These are phyloP conservation scores for Podotricha telesiphe DNA, from an alignment of 2,888 invertebrate species.

Conservation along the genomic window DNA sequence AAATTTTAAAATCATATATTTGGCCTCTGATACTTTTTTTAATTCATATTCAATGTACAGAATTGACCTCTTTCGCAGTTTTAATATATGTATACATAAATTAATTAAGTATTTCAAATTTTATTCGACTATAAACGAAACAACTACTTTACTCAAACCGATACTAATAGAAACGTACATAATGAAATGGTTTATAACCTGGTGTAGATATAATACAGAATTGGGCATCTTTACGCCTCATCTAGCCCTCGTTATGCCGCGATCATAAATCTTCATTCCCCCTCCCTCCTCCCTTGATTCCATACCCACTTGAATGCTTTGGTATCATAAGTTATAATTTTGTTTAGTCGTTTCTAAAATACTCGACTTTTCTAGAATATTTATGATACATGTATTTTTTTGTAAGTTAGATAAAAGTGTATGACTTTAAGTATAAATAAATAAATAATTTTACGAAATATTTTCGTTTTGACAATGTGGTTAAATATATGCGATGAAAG, in stretches of 20 bases:
- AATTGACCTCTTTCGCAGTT: too few species aligned
- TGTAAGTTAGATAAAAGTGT: not conserved
- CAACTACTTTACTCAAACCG: not conserved
- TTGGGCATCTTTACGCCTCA: conserved; percentile 83
- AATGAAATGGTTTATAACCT: conserved; percentile 29
- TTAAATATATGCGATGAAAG: not conserved
- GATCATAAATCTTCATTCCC: conserved; percentile 82
- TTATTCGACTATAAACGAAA: too few species aligned
- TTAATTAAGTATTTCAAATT: too few species aligned
- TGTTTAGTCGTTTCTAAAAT: conserved; percentile 37
- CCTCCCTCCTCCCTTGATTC: conserved; percentile 59
- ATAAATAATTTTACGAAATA: not conserved
- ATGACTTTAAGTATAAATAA: not conserved
- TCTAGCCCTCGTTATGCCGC: conserved; percentile 81
- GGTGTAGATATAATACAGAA: conserved; percentile 77
- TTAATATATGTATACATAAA: too few species aligned
- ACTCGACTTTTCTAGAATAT: conserved; percentile 20
- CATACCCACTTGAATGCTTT: conserved; percentile 64
- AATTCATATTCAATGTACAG: too few species aligned
- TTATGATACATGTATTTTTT: conserved; percentile 11
- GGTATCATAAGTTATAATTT: conserved; percentile 52
- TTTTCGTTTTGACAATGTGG: not conserved
- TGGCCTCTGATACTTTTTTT: too few species aligned
- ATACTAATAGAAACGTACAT: conserved; percentile 5
- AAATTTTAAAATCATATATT: too few species aligned